A percentile compares a stretch with the other conserved stretches of the same genome.
Evolutionary conservation across 2,113 vertebrate genomes (phyloP).

Genomic region (Ochotona curzoniae): DNA sequence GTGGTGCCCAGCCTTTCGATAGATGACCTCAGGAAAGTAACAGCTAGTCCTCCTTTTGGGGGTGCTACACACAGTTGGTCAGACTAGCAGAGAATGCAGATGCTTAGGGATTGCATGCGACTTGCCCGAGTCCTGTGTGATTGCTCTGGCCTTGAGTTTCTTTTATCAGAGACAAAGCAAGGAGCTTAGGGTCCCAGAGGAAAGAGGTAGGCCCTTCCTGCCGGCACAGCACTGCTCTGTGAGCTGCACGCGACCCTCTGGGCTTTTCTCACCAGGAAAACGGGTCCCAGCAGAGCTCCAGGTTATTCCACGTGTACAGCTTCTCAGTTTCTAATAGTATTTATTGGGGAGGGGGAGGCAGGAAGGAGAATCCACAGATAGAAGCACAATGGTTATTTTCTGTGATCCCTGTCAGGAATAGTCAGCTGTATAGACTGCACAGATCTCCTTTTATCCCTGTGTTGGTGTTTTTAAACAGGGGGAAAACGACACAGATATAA

Average conservation of each 20-base stretch:
- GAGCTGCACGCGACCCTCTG: conserved; percentile 29
- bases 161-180: conserved; percentile 1
- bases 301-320: conserved; percentile 7
- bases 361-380: not conserved
- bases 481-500: not conserved
- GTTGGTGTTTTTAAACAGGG: conserved; percentile 38
- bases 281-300: not conserved
- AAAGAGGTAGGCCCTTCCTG: conserved; percentile 37
- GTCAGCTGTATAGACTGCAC: not conserved
- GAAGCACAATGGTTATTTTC: conserved; percentile 19
- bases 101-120: not conserved
- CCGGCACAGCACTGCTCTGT: not conserved
- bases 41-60: not conserved
- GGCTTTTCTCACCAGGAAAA: conserved; percentile 59
- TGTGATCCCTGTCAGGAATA: not conserved
- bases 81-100: not conserved
- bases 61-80: not conserved
- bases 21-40: not conserved
- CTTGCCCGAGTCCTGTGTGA: conserved; percentile 13
- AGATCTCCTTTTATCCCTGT: not conserved
- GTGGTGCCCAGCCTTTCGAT: not conserved
- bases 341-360: not conserved
- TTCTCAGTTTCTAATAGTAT: conserved; percentile 33
- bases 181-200: not conserved
- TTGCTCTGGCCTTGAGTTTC: conserved; percentile 47